Percentiles rank a stretch among this genome's conserved stretches.
Conservation (phyloP, 2,797 vertebrate species). For the Rhabdophis nuchalis region DNA sequence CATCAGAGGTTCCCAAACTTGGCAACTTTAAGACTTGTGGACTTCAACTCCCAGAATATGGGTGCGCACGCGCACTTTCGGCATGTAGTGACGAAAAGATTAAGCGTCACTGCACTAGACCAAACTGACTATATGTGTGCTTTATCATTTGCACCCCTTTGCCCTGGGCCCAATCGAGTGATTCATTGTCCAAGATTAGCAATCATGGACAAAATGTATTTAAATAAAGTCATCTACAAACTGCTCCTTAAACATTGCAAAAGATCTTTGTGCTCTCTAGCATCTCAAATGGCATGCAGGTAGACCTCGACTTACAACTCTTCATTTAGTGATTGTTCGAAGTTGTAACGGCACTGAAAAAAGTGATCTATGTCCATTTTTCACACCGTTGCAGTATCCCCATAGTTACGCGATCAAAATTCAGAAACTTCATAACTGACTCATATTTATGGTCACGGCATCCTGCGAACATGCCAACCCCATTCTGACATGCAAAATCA, state of each 20-base stretch:
- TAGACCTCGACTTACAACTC: not conserved
- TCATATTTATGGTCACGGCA: not conserved
- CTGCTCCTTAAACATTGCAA: not conserved
- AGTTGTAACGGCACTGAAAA: not conserved
- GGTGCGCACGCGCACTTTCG: too few relatives aligned
- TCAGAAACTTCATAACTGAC: not conserved
- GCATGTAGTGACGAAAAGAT: too few relatives aligned
- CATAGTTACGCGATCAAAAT: too few relatives aligned
- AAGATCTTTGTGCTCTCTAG: not conserved
- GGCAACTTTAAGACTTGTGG: too few relatives aligned
- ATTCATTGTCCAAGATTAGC: not conserved
- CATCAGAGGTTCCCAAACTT: too few relatives aligned
- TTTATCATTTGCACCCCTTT: not conserved
- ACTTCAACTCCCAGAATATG: too few relatives aligned
- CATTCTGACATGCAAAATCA: not conserved
- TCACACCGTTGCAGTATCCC: not conserved
- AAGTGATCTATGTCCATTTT: not conserved
- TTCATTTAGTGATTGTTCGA: not conserved
- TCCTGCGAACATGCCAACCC: not conserved
- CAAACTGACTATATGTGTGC: too few relatives aligned
- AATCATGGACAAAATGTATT: not conserved
- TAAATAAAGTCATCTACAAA: not conserved
- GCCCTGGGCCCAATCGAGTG: not conserved
- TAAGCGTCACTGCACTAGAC: too few relatives aligned
- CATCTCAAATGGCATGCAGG: not conserved